Evolutionary conservation across 1,140 invertebrate species (phyloP).

Genomic region (Colletes gigas): DNA sequence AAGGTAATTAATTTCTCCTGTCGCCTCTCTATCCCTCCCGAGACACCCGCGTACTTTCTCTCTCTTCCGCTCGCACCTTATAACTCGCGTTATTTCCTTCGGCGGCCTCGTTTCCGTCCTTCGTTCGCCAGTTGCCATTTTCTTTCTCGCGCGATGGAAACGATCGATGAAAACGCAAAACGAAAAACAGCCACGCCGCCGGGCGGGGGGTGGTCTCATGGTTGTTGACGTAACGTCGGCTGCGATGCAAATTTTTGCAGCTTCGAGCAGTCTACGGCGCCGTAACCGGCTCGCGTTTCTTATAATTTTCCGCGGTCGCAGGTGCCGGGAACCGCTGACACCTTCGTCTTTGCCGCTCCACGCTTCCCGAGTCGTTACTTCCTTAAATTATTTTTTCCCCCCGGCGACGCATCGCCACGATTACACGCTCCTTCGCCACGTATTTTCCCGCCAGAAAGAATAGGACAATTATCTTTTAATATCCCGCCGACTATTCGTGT

Average conservation of each 20-base stretch:
- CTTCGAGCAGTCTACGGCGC: not conserved
- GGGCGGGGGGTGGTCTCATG: not conserved
- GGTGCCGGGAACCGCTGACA: not conserved
- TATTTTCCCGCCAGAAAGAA: not conserved
- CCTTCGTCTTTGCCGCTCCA: not conserved
- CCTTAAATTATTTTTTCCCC: not conserved
- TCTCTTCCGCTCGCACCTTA: not conserved
- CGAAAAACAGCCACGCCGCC: not conserved
- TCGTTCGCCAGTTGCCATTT: not conserved
- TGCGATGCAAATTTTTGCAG: conserved; percentile 1
- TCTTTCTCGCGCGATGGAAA: not conserved
- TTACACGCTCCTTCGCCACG: not conserved
- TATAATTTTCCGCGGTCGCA: not conserved
- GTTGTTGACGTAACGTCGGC: not conserved
- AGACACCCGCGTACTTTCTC: not conserved
- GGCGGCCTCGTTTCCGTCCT: not conserved
- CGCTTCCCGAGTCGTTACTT: not conserved
- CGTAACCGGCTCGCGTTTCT: not conserved
- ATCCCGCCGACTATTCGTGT: no score
- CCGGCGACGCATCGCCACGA: not conserved
- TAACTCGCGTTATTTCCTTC: not conserved
- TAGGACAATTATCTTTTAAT: no score
- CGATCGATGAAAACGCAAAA: not conserved
- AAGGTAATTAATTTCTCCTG: conserved; percentile 51
- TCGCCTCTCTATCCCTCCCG: not conserved